These are phyloP conservation scores for Caenorhabditis latens DNA, from an alignment of 1,140 invertebrate species.

Conservation along the genomic window DNA sequence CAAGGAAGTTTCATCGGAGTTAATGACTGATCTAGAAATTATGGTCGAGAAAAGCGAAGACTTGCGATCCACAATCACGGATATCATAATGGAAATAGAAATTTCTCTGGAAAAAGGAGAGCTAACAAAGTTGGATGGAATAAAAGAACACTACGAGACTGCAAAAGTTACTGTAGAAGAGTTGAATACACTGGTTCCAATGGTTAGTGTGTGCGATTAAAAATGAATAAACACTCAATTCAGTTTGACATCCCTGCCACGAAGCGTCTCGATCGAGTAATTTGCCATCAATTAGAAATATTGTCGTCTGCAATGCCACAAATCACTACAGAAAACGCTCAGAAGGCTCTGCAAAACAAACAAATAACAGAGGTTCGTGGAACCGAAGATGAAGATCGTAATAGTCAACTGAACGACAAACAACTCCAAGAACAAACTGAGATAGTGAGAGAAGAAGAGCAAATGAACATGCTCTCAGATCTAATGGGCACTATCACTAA, in stretches of 20 bases:
- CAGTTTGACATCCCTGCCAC: not conserved
- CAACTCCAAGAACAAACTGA: not conserved
- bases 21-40: not conserved
- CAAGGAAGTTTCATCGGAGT: not conserved
- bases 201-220: not conserved
- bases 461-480: not conserved
- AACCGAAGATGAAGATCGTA: not conserved
- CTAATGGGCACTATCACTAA: not conserved
- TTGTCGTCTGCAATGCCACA: not conserved
- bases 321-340: not conserved
- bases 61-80: not conserved
- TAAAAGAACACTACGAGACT: not conserved
- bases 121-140: not conserved
- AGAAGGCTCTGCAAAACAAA: not conserved
- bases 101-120: not conserved
- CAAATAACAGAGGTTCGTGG: not conserved
- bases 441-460: not conserved
- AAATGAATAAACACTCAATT: not conserved
- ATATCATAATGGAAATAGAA: not conserved
- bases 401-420: not conserved
- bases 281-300: not conserved
- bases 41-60: not conserved
- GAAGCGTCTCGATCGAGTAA: not conserved
- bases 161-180: not conserved
- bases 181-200: not conserved